Conservation (phyloP, 2,888 invertebrate genomes). For the Tanytarsus gracilentus region DNA sequence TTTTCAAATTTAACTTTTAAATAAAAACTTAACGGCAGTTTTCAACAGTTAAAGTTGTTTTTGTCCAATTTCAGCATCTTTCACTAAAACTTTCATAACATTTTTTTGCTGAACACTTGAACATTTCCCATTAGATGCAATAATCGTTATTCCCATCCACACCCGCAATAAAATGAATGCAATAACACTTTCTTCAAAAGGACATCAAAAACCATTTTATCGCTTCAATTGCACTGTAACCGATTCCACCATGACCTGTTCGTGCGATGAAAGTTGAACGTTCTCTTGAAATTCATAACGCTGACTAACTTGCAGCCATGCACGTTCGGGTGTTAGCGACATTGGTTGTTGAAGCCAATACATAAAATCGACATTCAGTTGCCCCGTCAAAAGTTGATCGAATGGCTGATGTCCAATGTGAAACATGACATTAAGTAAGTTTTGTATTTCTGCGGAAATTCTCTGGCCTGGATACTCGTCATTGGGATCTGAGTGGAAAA, state of each 20-base stretch:
- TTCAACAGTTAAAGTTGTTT: too few relatives aligned
- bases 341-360: constrained; percentile 44
- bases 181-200: background rate
- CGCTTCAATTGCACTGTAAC: constrained; percentile 40
- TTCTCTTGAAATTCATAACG: constrained; percentile 45
- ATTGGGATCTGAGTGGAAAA: constrained; percentile 34
- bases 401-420: constrained; percentile 65
- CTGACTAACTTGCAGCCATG: constrained; percentile 43
- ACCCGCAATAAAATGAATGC: background rate
- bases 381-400: constrained; percentile 54
- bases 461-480: constrained; percentile 39
- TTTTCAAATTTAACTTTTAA: too few relatives aligned
- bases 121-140: too few relatives aligned
- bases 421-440: constrained; percentile 67
- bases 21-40: too few relatives aligned
- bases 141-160: too few relatives aligned
- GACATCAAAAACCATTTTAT: background rate
- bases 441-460: constrained; percentile 41
- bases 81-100: too few relatives aligned
- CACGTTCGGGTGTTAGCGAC: constrained; percentile 43
- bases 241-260: constrained; percentile 43
- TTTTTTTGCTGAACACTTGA: too few relatives aligned
- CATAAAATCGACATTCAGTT: constrained; percentile 44
- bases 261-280: constrained; percentile 40
- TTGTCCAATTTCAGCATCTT: too few relatives aligned